Evolutionary conservation across 2,113 vertebrate genomes (phyloP), one percentile per base, ranked within the genome.

Genomic region (Acrocephalus kingi): DNA sequence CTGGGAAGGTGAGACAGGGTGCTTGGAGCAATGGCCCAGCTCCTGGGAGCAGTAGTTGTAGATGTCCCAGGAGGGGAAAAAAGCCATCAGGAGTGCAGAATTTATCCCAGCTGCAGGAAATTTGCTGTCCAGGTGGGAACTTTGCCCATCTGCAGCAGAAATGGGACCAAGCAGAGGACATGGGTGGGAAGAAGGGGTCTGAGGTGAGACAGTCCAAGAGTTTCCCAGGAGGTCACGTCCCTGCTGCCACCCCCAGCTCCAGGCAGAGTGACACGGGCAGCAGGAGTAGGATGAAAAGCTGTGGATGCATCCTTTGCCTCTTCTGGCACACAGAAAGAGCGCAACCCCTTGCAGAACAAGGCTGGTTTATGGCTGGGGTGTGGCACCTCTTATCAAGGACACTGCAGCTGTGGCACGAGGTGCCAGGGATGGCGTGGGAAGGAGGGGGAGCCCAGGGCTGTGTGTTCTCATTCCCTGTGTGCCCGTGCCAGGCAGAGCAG

Each of bases 381-480:
- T 68, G 68, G 67, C 92, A 45, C 37, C 41, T 77, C 92, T 93
- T 95, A 81, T 90, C 82, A 45, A 63, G 72, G 73, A 35, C 28
- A 2, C 52, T 73, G 86, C 94, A 91, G 95, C 62, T 4, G 4
- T 52, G 35, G 74, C 6, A 8, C 0, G 5, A 24, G 43, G 64
- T 73, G 83, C 63, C 92, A 80, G 75, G 89, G 67, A 18, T 0
- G 3, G 20, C 0, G 6, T 39, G 84, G 80, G 52, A 39, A 37
- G 68, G 49, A 71, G 10, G 23, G 33, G 33, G 46, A 85, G 63
- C 81, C 49, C 63, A 11, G 77, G 64, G 55, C 71, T 71, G 45
- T 71, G 45, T 13, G 46, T 33, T 56, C 25, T 66, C 1, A 0
- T 10, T 41, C n/a, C 45, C 54, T 3, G 6, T 28, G 58, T 66